A percentile compares a stretch with the other conserved stretches of the same genome.
Evolutionary conservation across 2,113 vertebrate genomes (phyloP).

Genomic region (Phrynocephalus versicolor): DNA sequence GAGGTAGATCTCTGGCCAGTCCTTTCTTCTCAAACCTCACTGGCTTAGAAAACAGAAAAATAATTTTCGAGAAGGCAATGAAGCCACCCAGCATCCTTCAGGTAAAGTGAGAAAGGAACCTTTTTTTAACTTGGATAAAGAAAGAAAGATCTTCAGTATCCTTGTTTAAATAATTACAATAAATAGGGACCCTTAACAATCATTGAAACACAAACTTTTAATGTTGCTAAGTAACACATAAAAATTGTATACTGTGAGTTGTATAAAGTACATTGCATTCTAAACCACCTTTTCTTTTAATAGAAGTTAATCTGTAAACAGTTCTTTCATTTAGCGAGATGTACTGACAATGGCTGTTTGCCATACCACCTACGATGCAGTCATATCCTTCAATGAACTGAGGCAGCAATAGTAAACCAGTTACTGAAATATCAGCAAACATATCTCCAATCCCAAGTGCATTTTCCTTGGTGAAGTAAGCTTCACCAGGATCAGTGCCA

Average conservation of each 20-base stretch:
- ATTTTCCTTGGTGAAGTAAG: neutral
- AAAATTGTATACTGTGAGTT: neutral
- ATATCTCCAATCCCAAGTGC: neutral
- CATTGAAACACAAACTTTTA: conserved; percentile 47
- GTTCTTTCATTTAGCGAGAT: neutral
- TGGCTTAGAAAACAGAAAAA: conserved; percentile 77
- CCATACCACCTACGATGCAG: neutral
- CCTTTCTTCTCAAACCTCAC: conserved; percentile 75
- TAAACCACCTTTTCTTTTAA: neutral
- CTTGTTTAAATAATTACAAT: conserved; percentile 66
- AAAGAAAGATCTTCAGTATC: conserved; percentile 44
- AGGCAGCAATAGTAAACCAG: neutral
- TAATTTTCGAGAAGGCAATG: conserved; percentile 34
- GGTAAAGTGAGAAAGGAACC: neutral
- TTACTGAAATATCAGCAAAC: neutral
- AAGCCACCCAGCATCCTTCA: conserved; percentile 28
- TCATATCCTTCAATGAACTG: conserved; percentile 8
- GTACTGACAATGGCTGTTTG: conserved; percentile 25
- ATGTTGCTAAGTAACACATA: conserved; percentile 26
- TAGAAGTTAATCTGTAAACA: conserved; percentile 7
- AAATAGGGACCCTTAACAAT: conserved; percentile 63
- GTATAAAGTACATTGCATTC: neutral
- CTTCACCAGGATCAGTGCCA: neutral
- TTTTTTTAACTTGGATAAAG: conserved; percentile 13
- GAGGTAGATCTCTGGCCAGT: conserved; percentile 82